A percentile compares a stretch with the other conserved stretches of the same genome.
These are phyloP conservation scores for Sinopyrophorus schimmeli DNA, from an alignment of 2,888 invertebrate genomes.

Conservation along the genomic window DNA sequence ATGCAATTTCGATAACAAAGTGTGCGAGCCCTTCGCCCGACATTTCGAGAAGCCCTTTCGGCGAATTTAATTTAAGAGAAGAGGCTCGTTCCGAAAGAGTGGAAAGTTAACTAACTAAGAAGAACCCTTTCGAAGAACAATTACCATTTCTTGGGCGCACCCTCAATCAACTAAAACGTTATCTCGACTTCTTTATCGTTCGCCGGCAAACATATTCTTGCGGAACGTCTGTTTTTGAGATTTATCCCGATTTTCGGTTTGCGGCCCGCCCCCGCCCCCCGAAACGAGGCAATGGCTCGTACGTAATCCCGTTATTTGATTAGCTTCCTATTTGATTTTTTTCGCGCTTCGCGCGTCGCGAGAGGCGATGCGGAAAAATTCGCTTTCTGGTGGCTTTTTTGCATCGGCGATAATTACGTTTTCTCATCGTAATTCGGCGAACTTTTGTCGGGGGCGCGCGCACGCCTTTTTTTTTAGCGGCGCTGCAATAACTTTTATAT, in stretches of 20 bases:
- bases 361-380: no score
- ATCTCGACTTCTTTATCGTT: constrained; percentile 15
- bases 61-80: constrained; percentile 12
- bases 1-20: constrained; percentile 9
- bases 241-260: constrained; percentile 10
- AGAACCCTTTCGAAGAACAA: constrained; percentile 18
- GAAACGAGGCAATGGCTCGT: constrained; percentile 33
- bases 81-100: not conserved
- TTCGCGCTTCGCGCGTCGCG: constrained; percentile 17
- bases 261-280: constrained; percentile 11
- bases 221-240: constrained; percentile 6
- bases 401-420: no score
- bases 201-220: constrained; percentile 4
- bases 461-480: no score
- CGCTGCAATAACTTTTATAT: constrained; percentile 7
- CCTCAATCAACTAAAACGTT: constrained; percentile 8
- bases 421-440: constrained; percentile 14
- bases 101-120: constrained; percentile 18
- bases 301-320: constrained; percentile 37
- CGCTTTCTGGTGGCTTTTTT: no score
- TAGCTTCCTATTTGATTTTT: constrained; percentile 28
- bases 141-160: constrained; percentile 18
- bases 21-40: constrained; percentile 5
- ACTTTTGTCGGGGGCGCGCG: no score
- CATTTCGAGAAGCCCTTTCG: constrained; percentile 5